Evolutionary conservation across 2,888 invertebrate species (phyloP).

Genomic region (Busseola fusca): DNA sequence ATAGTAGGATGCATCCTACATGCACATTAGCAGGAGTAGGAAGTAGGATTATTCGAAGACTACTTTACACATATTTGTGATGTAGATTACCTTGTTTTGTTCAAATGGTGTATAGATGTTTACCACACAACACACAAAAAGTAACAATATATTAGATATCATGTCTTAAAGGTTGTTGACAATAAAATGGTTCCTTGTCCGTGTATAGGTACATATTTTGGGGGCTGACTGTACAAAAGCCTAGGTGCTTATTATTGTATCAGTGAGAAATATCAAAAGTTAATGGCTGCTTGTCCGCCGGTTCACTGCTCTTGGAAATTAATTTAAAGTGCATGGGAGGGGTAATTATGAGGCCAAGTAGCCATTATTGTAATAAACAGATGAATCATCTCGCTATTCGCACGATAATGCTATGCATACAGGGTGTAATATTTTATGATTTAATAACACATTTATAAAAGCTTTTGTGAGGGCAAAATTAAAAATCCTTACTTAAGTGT

Average conservation of each 20-base stretch:
- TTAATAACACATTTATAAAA: conserved; percentile 20
- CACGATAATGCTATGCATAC: conserved; percentile 69
- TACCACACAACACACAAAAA: too few species aligned
- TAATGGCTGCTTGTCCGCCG: conserved; percentile 76
- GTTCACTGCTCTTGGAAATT: conserved; percentile 82
- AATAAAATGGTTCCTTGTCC: neutral
- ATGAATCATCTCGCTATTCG: conserved; percentile 78
- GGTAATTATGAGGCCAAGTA: conserved; percentile 80
- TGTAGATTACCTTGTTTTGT: too few species aligned
- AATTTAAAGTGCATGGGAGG: conserved; percentile 85
- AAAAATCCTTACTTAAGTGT: too few species aligned
- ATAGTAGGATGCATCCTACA: too few species aligned
- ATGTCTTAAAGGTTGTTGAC: neutral
- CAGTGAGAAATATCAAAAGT: conserved; percentile 77
- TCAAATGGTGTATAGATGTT: neutral
- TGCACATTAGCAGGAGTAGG: too few species aligned
- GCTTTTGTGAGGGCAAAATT: conserved; percentile 18
- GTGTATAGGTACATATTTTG: neutral
- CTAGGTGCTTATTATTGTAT: conserved; percentile 74
- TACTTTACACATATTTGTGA: too few species aligned
- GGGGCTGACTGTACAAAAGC: conserved; percentile 32
- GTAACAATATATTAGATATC: neutral
- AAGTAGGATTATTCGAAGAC: too few species aligned
- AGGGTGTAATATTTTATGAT: conserved; percentile 29
- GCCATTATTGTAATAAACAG: conserved; percentile 81